Conservation (phyloP, 2,113 vertebrate species). For the Nanger granti region DNA sequence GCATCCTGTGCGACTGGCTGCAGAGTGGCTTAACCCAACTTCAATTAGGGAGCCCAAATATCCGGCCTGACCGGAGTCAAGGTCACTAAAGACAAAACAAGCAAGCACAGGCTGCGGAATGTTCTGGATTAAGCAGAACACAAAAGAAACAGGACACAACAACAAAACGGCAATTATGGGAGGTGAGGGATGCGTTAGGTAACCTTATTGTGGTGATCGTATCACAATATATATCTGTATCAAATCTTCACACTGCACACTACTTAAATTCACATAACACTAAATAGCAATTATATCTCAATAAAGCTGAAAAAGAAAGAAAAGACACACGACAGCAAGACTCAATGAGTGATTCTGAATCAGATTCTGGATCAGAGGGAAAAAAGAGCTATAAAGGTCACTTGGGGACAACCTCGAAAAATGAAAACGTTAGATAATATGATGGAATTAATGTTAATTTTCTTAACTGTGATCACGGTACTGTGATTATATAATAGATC, state of each 20-base stretch:
- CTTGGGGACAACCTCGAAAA: not conserved
- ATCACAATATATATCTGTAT: not conserved
- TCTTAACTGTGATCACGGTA: not conserved
- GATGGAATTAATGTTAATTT: not conserved
- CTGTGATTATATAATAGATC: not conserved
- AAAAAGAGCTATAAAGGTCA: not conserved
- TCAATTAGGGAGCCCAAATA: not conserved
- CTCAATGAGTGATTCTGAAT: slow-evolving; percentile 5
- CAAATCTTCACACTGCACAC: not conserved
- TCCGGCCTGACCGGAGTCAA: not conserved
- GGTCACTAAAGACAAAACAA: not conserved
- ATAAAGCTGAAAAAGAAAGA: not conserved
- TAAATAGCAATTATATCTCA: not conserved
- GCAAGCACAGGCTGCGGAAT: not conserved
- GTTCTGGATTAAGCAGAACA: not conserved
- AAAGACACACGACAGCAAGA: not conserved
- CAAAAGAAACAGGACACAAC: not conserved
- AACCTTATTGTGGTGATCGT: not conserved
- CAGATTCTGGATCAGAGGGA: not conserved
- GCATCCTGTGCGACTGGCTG: fast-evolving
- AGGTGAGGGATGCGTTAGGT: not conserved
- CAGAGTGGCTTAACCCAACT: not conserved
- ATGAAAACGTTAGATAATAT: not conserved
- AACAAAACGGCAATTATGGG: not conserved
- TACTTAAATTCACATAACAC: not conserved